Percentiles rank a stretch among this genome's conserved stretches.
Conservation (phyloP, 2,797 vertebrate genomes). For the Tadarida brasiliensis region DNA sequence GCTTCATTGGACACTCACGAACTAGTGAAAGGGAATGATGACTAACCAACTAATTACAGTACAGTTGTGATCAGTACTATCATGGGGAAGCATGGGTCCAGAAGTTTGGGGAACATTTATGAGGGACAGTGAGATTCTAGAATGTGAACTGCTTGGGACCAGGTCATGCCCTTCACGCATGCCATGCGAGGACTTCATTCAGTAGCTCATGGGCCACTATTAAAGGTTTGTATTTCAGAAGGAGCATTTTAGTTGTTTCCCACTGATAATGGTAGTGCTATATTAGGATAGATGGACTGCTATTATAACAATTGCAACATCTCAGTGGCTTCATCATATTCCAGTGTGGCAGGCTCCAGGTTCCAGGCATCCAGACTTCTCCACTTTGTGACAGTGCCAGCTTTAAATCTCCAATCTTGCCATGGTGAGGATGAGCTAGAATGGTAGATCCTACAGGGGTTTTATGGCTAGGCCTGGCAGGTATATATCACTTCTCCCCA, state of each 20-base stretch:
- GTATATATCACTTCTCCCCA: not conserved
- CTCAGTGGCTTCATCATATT: slow-evolving; percentile 15
- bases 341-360: not conserved
- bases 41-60: not conserved
- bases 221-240: slow-evolving; percentile 20
- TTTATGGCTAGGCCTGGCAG: not conserved
- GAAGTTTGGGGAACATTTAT: not conserved
- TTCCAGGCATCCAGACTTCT: not conserved
- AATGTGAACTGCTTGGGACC: not conserved
- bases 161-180: not conserved
- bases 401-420: not conserved
- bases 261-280: not conserved
- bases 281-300: not conserved
- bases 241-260: not conserved
- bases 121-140: not conserved
- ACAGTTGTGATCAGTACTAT: not conserved
- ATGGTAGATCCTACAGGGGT: not conserved
- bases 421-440: not conserved
- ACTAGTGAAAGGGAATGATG: not conserved
- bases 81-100: not conserved
- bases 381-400: not conserved
- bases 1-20: not conserved
- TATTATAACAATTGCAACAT: not conserved
- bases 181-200: not conserved
- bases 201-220: not conserved